Base-by-base conservation (phyloP, 1,140 invertebrate species). In the Scylla paramamosain region DNA sequence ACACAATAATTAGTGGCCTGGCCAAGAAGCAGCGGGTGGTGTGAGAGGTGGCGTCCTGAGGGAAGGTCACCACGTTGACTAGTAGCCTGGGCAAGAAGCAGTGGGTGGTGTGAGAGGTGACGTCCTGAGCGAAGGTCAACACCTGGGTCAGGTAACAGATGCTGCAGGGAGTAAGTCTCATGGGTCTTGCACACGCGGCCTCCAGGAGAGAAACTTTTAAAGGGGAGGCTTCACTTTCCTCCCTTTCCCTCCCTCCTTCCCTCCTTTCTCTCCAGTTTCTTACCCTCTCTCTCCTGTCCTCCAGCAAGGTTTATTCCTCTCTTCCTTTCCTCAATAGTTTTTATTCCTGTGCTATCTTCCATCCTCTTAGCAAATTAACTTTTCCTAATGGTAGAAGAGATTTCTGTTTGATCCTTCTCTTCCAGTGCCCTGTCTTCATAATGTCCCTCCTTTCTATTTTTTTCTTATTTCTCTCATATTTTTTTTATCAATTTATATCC, bases 281-380 rank as follows among this genome's bases (percentile, higher is more conserved):
- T 20, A 20, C 67, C 67, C 67, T n/a, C 67, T 8, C 67, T 77
- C n/a, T n/a, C 25, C n/a, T n/a, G 0, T 20, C 67, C 52, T 20
- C 20, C 67, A 77, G 25, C 8, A 77, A 77, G 25, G 67, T 77
- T n/a, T n/a, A 77, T 77, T 77, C n/a, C 67, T 77, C 67, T 77
- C 67, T n/a, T 77, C 20, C 67, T 77, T 25, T n/a, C 67, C 25
- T 77, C 67, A n/a, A 77, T 7, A 20, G 67, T n/a, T 77, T 77
- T n/a, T n/a, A n/a, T 77, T 77, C n/a, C 20, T 77, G 0, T 20
- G 2, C 16, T 20, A 77, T 20, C n/a, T n/a, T 77, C n/a, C 67
- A 77, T 77, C 67, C 67, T 77, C 25, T 77, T 77, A 77, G 20
- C 67, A 77, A n/a, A 77, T 77, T 77, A 77, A n/a, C 67, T 77